phyloP scores from a whole-genome alignment of 2,888 invertebrate species.

The Sicus ferrugineus region DNA sequence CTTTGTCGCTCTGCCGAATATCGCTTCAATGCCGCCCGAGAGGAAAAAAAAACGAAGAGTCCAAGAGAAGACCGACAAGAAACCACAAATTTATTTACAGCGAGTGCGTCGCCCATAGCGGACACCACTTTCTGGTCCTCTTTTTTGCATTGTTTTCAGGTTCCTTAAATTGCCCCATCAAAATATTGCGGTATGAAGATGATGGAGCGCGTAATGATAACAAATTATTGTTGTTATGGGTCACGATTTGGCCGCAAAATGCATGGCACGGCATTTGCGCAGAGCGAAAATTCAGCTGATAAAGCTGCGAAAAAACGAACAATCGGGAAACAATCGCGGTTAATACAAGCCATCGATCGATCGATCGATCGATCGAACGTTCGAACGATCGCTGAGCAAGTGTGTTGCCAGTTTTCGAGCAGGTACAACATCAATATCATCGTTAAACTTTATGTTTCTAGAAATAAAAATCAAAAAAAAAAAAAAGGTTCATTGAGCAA shows the following conservation, averaged over 20 bases:
- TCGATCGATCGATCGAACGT: not conserved
- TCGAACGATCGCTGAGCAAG: not conserved
- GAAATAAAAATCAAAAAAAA: too few relatives aligned
- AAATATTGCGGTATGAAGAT: not conserved
- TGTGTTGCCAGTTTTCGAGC: not conserved
- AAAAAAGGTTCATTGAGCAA: too few relatives aligned
- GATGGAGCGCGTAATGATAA: slow-evolving; percentile 10
- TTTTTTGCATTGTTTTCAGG: not conserved
- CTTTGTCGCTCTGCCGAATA: not conserved
- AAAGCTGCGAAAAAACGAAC: not conserved
- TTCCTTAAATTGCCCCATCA: slow-evolving; percentile 30
- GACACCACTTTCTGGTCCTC: not conserved
- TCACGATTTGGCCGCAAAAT: slow-evolving; percentile 35
- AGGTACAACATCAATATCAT: too few relatives aligned
- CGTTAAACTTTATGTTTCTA: too few relatives aligned
- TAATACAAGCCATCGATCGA: not conserved
- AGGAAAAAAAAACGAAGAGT: not conserved
- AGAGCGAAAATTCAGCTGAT: not conserved
- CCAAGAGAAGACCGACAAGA: not conserved
- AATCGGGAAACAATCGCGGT: not conserved
- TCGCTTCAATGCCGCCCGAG: too few relatives aligned
- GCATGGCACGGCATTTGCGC: slow-evolving; percentile 9
- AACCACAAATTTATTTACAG: slow-evolving; percentile 1
- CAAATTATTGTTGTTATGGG: slow-evolving; percentile 38
- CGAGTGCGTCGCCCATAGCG: not conserved